These are phyloP conservation scores for Scaptodrosophila latifasciaeformis DNA, from an alignment of 2,888 invertebrate genomes.

Conservation along the genomic window DNA sequence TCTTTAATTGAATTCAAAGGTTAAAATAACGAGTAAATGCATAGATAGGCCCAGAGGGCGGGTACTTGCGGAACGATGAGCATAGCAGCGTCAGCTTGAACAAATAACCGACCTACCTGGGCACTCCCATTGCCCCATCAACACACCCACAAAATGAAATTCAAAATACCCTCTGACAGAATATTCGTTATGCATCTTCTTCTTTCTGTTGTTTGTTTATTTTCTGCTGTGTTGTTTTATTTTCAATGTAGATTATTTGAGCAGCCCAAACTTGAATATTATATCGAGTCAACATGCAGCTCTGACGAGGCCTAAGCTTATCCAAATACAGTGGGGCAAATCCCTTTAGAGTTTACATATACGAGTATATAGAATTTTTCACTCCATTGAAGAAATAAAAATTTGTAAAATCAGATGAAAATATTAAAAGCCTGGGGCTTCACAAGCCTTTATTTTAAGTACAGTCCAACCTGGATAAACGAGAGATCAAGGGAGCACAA, in stretches of 20 bases:
- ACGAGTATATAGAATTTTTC: too few species aligned
- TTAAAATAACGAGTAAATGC: too few species aligned
- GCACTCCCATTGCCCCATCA: not conserved
- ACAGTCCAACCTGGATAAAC: too few species aligned
- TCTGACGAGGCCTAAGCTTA: not conserved
- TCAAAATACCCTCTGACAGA: too few species aligned
- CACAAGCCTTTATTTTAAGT: too few species aligned
- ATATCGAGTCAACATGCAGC: conserved; percentile 8
- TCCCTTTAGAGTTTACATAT: too few species aligned
- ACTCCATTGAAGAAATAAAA: too few species aligned
- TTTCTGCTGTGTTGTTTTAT: conserved; percentile 15
- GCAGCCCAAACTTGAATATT: conserved; percentile 47
- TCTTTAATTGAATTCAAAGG: conserved; percentile 49
- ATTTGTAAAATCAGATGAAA: too few species aligned
- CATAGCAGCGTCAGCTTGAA: conserved; percentile 29
- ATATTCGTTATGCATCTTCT: conserved; percentile 20
- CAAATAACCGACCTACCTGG: conserved; percentile 40
- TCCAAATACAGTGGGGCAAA: not conserved
- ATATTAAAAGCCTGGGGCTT: too few species aligned
- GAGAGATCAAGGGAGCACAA: too few species aligned
- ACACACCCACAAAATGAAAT: not conserved
- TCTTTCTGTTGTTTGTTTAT: conserved; percentile 14
- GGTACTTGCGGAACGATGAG: conserved; percentile 26
- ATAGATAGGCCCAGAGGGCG: too few species aligned
- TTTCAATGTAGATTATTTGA: conserved; percentile 33